Evolutionary conservation across 1,140 invertebrate genomes (phyloP), one percentile per base, ranked within the genome.

Genomic region (Oscheius sp.): DNA sequence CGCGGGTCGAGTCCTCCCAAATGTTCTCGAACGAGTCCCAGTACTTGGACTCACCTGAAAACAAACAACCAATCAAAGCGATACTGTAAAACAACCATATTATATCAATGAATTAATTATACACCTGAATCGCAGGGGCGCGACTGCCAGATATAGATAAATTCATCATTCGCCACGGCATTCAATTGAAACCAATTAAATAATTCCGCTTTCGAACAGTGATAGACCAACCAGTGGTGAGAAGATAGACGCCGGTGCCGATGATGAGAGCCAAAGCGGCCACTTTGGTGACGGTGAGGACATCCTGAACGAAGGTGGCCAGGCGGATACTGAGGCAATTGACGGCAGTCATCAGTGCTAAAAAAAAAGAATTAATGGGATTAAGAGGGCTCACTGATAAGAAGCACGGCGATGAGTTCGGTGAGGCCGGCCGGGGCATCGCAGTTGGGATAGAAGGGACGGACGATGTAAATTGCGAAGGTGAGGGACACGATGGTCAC

Each of bases 281-380:
- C 1, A 98, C 87, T 88, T 98, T 98, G 45, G 94, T 94, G 82
- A 94, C 95, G 1, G 95, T 97, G 87, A 98, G 97, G 78, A 94
- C 89, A 85, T 97, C 94, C 86, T 97, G 95, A 1, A 97, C 93
- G 62, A 90, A 87, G 2, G 94, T 97, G 0, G 94, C 93, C 90
- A 93, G 95, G 84, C 93, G 92, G 0, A 97, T 94, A 79, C 93
- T 91, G 89, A 91, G 94, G 85, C 94, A 97, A 87, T 98, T 98
- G 74, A 98, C 89, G 85, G 96, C 94, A 1, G 94, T 94, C 73
- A 98, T 88, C 49, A 95, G 87, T 86, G 92, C 94, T 97, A 88
- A 61, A 88, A 87, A 3, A 1, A 7, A 52, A 42, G 26, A 20
- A 26, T 49, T 2, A 67, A 49, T 18, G 1, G 28, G 15, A 18